Conservation (phyloP, 1,140 invertebrate genomes). For the Hypsibius dujardini region DNA sequence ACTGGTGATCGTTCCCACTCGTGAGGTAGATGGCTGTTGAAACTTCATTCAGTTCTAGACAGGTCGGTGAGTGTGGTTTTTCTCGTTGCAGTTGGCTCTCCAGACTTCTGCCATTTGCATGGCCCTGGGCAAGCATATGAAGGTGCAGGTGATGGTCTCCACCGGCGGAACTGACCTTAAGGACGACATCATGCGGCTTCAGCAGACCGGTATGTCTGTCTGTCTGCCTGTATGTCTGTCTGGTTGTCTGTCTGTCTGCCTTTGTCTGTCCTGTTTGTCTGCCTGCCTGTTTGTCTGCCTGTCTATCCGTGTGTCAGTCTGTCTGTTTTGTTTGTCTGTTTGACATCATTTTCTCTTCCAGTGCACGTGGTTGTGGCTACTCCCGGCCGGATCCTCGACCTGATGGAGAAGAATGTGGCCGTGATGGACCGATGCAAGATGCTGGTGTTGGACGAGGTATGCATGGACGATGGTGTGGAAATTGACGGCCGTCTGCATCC, state of each 20-base stretch:
- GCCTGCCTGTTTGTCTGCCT: slow-evolving; percentile 16
- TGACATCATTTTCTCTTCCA: slow-evolving; percentile 30
- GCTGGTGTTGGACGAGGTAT: slow-evolving; percentile 78
- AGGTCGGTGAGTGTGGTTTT: background rate
- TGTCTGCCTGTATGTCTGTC: background rate
- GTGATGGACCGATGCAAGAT: slow-evolving; percentile 52
- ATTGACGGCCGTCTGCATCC: no score
- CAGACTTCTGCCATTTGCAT: slow-evolving; percentile 99
- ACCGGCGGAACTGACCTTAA: slow-evolving; percentile 92
- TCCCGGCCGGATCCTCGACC: slow-evolving; percentile 93
- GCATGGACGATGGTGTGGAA: no score
- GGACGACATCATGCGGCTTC: slow-evolving; percentile 98
- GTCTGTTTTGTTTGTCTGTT: background rate
- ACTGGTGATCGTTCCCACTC: slow-evolving; percentile 90
- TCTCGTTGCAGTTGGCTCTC: slow-evolving; percentile 52
- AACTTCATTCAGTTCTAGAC: background rate
- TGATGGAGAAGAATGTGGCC: slow-evolving; percentile 97
- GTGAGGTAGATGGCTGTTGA: slow-evolving; percentile 51
- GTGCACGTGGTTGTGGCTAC: slow-evolving; percentile 98
- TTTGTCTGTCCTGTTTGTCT: slow-evolving; percentile 7
- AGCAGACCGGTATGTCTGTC: slow-evolving; percentile 53
- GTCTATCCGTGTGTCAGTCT: background rate
- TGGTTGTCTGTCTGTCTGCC: slow-evolving; percentile 18
- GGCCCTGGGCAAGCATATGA: slow-evolving; percentile 86
- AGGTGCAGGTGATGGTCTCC: slow-evolving; percentile 93